Base-by-base conservation (phyloP, 1,140 invertebrate genomes). In the Leguminivora glycinivorella region DNA sequence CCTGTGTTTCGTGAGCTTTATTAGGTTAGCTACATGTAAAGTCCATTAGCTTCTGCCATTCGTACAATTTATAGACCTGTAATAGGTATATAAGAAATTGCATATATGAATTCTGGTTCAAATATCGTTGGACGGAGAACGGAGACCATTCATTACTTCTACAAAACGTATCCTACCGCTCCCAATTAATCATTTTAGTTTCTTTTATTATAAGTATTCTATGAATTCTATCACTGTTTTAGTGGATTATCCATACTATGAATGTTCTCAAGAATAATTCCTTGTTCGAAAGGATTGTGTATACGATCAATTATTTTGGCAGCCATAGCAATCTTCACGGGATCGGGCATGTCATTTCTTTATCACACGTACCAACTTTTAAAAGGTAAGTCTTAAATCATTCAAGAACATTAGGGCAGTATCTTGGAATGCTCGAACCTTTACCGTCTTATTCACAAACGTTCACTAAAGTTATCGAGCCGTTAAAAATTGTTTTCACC, bases 261-360 rank as follows among this genome's bases (percentile, higher is more conserved):
- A 22, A n/a, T 0, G 22, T 4, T 10, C 17, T 2, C 1, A 6
- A 52, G 19, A 52, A 22, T 22, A 52, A 52, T 9, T 52, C 47
- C 17, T n/a, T 52, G 0, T 22, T 52, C 22, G 4, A 9, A 7
- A 5, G 47, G 19, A 52, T 52, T 10, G 19, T 22, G 47, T 52
- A 75, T n/a, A 83, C 80, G 70, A 67, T 84, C 7, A 72, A 80
- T 67, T 85, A 82, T 69, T 84, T 88, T 14, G 82, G 85, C 5
- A 82, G 86, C 47, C 79, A 77, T 71, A 85, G 79, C 56, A 83
- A 75, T 66, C 75, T 89, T 19, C 84, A 85, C 52, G 84, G 85
- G 0, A 70, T 87, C 0, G 71, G 78, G 1, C 68, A 86, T 73
- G 73, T 84, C 0, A 71, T 82, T 56, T 84, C 86, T 6, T 74